These are phyloP conservation scores for Drosophila arawakana DNA, from an alignment of 1,140 invertebrate species.

Conservation along the genomic window DNA sequence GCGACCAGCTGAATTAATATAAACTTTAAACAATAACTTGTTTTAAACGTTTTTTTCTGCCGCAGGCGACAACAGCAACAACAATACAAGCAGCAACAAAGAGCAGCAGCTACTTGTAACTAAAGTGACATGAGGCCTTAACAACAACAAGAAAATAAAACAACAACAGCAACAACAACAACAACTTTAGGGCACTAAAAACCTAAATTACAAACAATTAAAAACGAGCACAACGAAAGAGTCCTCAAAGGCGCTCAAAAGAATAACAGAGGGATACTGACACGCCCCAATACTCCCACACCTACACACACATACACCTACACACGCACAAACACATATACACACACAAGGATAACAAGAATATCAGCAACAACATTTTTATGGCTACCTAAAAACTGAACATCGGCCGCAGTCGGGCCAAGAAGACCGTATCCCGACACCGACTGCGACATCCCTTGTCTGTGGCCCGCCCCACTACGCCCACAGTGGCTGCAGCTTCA, in stretches of 20 bases:
- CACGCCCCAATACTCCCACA: conserved; percentile 16
- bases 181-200: conserved; percentile 68
- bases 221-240: conserved; percentile 58
- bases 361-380: conserved; percentile 38
- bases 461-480: neutral
- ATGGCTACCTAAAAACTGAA: conserved; percentile 74
- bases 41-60: conserved; percentile 58
- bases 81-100: conserved; percentile 33
- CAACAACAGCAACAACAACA: conserved; percentile 31
- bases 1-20: conserved; percentile 62
- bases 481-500: conserved; percentile 14
- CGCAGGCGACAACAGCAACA: conserved; percentile 33
- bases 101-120: conserved; percentile 67
- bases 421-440: neutral
- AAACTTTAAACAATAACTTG: conserved; percentile 62
- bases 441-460: neutral
- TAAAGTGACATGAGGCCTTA: conserved; percentile 81
- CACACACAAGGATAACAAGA: conserved; percentile 21
- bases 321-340: neutral
- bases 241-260: conserved; percentile 43
- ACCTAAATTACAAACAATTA: conserved; percentile 76
- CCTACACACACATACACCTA: conserved; percentile 4
- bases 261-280: conserved; percentile 25
- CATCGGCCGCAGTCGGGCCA: conserved; percentile 39
- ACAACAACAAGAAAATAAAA: conserved; percentile 57